These are phyloP conservation scores for Corythornis madagascariensis DNA, from an alignment of 2,113 vertebrate species.

Conservation along the genomic window DNA sequence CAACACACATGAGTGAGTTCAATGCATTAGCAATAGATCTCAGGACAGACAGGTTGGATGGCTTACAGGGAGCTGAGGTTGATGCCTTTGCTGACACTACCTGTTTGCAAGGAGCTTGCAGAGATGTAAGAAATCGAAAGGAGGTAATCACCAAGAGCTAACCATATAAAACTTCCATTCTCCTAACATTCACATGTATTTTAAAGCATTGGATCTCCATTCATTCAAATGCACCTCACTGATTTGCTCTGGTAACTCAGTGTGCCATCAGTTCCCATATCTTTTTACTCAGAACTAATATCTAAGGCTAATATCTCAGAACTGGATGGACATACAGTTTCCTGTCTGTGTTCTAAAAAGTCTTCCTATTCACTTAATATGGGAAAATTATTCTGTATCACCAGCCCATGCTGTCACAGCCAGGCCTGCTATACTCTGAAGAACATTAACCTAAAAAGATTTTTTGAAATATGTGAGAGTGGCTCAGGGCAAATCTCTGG, in stretches of 20 bases:
- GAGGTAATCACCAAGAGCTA: neutral
- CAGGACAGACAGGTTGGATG: neutral
- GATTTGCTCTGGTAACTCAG: neutral
- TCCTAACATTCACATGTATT: neutral
- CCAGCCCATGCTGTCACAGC: neutral
- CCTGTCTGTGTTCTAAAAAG: neutral
- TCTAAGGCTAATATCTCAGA: neutral
- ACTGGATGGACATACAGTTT: neutral
- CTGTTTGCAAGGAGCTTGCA: neutral
- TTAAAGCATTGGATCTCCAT: neutral
- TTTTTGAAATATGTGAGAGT: neutral
- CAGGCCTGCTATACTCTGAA: neutral
- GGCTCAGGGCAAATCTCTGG: neutral
- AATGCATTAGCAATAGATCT: neutral
- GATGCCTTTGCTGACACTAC: neutral
- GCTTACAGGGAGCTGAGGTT: no score
- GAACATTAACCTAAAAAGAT: neutral
- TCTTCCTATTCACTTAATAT: neutral
- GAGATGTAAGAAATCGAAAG: neutral
- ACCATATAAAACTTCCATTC: fast-evolving
- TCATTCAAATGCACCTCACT: neutral
- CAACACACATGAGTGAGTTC: neutral
- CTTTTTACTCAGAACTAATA: neutral
- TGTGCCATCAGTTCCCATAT: neutral
- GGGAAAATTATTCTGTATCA: neutral